Evolutionary conservation across 2,797 vertebrate species (phyloP).

Genomic region (Erpetoichthys calabaricus): DNA sequence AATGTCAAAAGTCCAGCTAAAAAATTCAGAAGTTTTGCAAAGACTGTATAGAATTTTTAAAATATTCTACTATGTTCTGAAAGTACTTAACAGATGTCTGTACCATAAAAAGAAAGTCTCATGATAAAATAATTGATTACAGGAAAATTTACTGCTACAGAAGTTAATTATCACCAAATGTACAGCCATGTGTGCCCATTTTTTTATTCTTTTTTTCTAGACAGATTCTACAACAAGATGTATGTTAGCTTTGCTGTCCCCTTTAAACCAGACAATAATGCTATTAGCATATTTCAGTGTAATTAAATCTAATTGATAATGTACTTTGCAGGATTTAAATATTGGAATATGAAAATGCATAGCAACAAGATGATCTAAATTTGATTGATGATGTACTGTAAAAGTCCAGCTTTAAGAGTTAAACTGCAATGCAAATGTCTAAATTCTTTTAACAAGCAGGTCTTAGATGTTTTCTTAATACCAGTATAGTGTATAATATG

Average conservation of each 20-base stretch:
- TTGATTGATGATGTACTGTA: background rate
- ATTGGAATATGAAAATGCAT: background rate
- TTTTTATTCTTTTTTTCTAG: constrained; percentile 23
- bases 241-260: constrained; percentile 21
- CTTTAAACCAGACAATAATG: constrained; percentile 18
- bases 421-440: too few relatives aligned
- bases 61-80: constrained; percentile 20
- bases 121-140: constrained; percentile 37
- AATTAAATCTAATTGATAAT: constrained; percentile 28
- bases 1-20: too few relatives aligned
- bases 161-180: constrained; percentile 29
- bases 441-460: background rate
- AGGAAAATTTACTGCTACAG: constrained; percentile 22
- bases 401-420: background rate
- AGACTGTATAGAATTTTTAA: constrained; percentile 1
- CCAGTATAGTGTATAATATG: too few relatives aligned
- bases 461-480: background rate
- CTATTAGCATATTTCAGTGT: constrained; percentile 30
- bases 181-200: constrained; percentile 20
- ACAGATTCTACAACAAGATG: constrained; percentile 30
- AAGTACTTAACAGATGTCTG: constrained; percentile 30
- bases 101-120: constrained; percentile 27
- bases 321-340: constrained; percentile 16
- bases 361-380: background rate
- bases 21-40: background rate